These are phyloP conservation scores for Formicarius rufipectus DNA, from an alignment of 2,113 vertebrate species.

Conservation along the genomic window DNA sequence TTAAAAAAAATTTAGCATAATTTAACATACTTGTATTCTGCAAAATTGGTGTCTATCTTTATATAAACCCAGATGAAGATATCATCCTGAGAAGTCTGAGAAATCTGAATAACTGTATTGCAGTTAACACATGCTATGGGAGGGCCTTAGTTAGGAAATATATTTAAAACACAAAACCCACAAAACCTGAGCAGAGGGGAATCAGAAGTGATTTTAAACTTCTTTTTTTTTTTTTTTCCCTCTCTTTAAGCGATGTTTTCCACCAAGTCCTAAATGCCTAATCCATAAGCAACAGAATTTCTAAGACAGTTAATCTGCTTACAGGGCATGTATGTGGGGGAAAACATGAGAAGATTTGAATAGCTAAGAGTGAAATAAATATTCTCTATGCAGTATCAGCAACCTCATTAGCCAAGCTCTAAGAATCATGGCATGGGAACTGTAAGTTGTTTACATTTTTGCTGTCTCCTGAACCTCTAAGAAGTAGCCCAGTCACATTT, in stretches of 20 bases:
- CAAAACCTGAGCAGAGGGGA: background rate
- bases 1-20: background rate
- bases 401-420: background rate
- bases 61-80: background rate
- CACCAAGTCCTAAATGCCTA: background rate
- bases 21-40: background rate
- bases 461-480: background rate
- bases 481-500: background rate
- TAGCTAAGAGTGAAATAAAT: background rate
- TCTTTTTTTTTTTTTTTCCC: background rate
- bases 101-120: background rate
- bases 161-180: background rate
- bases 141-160: background rate
- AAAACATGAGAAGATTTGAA: background rate
- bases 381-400: background rate
- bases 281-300: background rate
- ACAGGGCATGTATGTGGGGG: rapidly evolving
- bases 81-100: background rate
- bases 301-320: background rate
- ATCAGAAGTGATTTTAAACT: background rate
- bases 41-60: background rate
- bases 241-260: background rate
- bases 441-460: background rate
- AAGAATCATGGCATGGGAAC: background rate
- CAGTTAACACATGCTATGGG: background rate